Conservation (phyloP, 2,113 vertebrate species). For the Syngnathoides biaculeatus region DNA sequence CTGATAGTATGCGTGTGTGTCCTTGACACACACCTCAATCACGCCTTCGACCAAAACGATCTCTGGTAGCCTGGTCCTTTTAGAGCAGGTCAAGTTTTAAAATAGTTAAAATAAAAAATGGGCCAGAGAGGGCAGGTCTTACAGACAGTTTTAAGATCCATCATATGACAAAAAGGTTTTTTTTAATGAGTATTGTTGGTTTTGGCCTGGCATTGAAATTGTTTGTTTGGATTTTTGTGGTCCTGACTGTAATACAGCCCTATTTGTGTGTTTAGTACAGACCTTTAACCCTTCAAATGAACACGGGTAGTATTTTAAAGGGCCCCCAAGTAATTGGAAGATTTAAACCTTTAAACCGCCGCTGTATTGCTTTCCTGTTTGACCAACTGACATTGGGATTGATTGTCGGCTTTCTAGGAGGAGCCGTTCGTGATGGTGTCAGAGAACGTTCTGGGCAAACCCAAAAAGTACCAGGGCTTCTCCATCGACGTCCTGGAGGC, state of each 20-base stretch:
- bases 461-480: constrained; percentile 96
- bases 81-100: no score
- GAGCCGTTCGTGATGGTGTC: constrained; percentile 99
- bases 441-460: constrained; percentile 96
- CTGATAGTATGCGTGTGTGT: no score
- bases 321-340: constrained; percentile 30
- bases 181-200: neutral
- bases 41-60: no score
- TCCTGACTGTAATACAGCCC: neutral
- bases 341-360: constrained; percentile 41
- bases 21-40: no score
- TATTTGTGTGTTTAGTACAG: neutral
- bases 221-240: neutral
- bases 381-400: constrained; percentile 21
- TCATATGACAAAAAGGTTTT: no score
- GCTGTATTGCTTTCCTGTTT: constrained; percentile 23
- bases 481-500: constrained; percentile 96
- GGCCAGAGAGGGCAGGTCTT: no score
- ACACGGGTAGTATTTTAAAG: constrained; percentile 13
- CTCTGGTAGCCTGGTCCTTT: no score
- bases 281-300: neutral
- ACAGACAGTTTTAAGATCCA: no score
- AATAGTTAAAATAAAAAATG: no score
- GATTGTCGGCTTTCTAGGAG: constrained; percentile 77
- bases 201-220: neutral